These are phyloP conservation scores for Neomonachus schauinslandi DNA, from an alignment of 2,113 vertebrate species.

Conservation along the genomic window DNA sequence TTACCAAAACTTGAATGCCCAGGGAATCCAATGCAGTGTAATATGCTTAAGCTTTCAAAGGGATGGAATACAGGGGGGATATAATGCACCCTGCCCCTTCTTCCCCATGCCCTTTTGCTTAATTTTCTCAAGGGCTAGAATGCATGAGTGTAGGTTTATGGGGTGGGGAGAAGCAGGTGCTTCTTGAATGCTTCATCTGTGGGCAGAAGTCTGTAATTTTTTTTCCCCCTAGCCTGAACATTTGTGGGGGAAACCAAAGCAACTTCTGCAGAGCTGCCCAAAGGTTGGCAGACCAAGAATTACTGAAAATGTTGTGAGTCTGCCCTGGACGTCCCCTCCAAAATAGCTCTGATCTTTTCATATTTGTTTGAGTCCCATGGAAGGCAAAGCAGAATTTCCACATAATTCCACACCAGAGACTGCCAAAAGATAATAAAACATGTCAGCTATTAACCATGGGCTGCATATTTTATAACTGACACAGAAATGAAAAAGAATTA, in stretches of 20 bases:
- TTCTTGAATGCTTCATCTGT: not conserved
- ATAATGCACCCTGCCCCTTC: not conserved
- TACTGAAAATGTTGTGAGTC: not conserved
- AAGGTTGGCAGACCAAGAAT: not conserved
- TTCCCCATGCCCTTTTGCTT: not conserved
- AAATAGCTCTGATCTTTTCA: not conserved
- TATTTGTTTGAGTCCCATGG: constrained; percentile 17
- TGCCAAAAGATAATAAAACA: not conserved
- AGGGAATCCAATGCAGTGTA: not conserved
- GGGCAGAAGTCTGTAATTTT: not conserved
- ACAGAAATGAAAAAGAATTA: constrained; percentile 73
- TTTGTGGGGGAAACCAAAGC: constrained; percentile 6
- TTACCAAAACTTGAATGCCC: not conserved
- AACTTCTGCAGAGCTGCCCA: constrained; percentile 6
- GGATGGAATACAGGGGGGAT: not conserved
- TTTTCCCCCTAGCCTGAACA: not conserved
- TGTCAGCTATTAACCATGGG: not conserved
- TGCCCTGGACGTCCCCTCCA: not conserved
- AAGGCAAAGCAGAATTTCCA: constrained; percentile 32
- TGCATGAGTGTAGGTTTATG: too few species aligned
- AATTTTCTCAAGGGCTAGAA: not conserved
- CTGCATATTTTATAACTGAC: constrained; percentile 23
- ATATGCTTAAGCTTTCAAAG: not conserved
- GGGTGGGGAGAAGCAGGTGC: not conserved
- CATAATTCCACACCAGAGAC: not conserved